Evolutionary conservation across 1,140 invertebrate genomes (phyloP), one percentile per base, ranked within the genome.

Genomic region (Nylanderia fulva): DNA sequence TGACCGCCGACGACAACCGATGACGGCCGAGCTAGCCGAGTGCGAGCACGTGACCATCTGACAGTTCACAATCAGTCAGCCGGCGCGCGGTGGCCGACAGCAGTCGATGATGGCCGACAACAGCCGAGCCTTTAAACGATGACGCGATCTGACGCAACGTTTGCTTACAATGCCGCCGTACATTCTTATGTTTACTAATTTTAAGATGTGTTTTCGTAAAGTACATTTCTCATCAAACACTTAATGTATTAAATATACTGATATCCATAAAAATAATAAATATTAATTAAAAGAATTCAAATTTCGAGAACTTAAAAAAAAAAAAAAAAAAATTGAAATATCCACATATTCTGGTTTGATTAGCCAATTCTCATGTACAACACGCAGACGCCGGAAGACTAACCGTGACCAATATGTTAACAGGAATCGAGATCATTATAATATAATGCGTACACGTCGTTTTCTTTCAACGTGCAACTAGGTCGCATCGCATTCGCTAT

Each of bases 401-500:
- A 64, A 36, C n/a, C 3, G 18, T 18, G 7, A 39, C 15, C 2
- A 48, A 48, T n/a, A 56, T 54, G 52, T 9, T 56, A 56, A 56
- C 7, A 56, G 9, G 18, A 56, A 56, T 21, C 52, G n/a, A 56
- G 21, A 74, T 24, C 24, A 6, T 68, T 33, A 52, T 39, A 66
- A 77, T 45, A 29, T 48, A 36, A 42, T 33, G 7, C 4, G 9
- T 13, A 18, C 33, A 13, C 9, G 15, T 11, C 36, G 24, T 27
- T 29, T 61, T 76, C 27, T 21, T 2, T 24, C 8, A 33, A 9
- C 29, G 9, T 77, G 15, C n/a, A 68, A 84, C 13, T 84, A 21
- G 82, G 80, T 84, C 61, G 42, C 69, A 68, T 61, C 24, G 77
- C 52, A 18, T 71, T 63, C 27, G 27, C n/a, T 86, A 87, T 58